These are phyloP conservation scores for Thripadectes ignobilis DNA, from an alignment of 2,797 vertebrate species.

Conservation along the genomic window DNA sequence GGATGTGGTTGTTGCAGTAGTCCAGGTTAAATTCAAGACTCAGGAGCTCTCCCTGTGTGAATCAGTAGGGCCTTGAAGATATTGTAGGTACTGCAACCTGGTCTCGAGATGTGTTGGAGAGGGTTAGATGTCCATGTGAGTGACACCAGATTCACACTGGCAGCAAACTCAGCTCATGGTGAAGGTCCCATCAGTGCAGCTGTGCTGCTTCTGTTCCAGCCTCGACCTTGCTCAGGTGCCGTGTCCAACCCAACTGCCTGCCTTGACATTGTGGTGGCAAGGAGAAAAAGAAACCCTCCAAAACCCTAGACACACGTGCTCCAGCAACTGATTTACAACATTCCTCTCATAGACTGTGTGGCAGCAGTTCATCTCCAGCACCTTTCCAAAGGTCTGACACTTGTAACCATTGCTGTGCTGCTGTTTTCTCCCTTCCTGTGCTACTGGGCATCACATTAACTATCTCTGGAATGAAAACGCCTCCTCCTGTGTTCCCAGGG, in stretches of 20 bases:
- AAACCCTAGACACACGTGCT: background rate
- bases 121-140: background rate
- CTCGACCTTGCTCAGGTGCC: fast-evolving
- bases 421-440: background rate
- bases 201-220: background rate
- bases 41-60: background rate
- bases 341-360: background rate
- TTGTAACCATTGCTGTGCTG: background rate
- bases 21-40: background rate
- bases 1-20: background rate
- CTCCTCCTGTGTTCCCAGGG: background rate
- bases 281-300: background rate
- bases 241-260: background rate
- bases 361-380: background rate
- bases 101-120: background rate
- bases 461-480: background rate
- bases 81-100: background rate
- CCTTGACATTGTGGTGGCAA: background rate
- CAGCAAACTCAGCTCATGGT: background rate
- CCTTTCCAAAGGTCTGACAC: background rate
- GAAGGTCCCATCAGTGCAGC: background rate
- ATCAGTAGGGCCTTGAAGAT: background rate
- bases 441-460: background rate
- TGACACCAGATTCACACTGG: background rate
- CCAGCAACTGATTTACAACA: background rate